Conservation (phyloP, 2,113 vertebrate species). For the Castor canadensis region DNA sequence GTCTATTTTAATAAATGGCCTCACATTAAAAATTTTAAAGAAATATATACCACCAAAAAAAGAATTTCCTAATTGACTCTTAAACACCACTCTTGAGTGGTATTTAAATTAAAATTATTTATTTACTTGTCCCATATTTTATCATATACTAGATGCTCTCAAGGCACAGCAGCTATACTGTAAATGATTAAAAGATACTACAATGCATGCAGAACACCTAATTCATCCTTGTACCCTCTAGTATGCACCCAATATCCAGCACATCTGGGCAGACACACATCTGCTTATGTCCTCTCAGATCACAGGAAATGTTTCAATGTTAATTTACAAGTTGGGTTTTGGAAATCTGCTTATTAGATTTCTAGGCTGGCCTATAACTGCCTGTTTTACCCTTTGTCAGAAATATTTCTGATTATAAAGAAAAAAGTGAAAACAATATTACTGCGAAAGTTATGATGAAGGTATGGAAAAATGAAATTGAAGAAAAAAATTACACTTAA, state of each 20-base stretch:
- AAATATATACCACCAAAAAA: background rate
- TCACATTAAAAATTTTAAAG: constrained; percentile 81
- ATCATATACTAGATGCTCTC: background rate
- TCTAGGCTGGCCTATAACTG: background rate
- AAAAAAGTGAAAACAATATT: constrained; percentile 39
- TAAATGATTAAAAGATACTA: background rate
- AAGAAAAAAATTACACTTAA: constrained; percentile 43
- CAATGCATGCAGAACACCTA: background rate
- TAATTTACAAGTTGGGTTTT: background rate
- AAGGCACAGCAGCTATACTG: background rate
- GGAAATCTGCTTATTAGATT: constrained; percentile 56
- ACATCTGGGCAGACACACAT: background rate
- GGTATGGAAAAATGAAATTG: constrained; percentile 55
- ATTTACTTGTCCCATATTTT: background rate
- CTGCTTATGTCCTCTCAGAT: background rate
- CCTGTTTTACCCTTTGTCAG: constrained; percentile 10
- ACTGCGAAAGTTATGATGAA: constrained; percentile 41
- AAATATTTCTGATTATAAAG: constrained; percentile 56
- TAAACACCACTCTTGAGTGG: background rate
- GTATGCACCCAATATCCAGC: background rate
- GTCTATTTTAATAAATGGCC: too few species aligned
- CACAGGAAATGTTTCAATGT: background rate
- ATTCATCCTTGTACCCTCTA: background rate
- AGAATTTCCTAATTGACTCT: background rate
- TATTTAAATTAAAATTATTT: background rate